Conservation (phyloP, 1,140 invertebrate genomes). For the Micrasema minimum region DNA sequence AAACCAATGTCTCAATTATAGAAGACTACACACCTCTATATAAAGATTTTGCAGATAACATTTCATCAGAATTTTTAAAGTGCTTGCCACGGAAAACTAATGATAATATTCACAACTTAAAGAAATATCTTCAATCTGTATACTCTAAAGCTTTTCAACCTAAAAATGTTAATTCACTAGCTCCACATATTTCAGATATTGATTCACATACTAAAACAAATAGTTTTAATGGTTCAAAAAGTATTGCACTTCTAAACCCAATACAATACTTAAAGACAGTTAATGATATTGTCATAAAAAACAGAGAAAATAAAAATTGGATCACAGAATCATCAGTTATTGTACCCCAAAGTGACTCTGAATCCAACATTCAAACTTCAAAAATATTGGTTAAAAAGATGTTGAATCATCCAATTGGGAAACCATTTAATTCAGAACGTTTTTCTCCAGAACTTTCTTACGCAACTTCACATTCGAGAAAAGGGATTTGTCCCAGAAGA, state of each 20-base stretch:
- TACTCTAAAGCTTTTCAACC: background rate
- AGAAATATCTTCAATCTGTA: conserved; percentile 11
- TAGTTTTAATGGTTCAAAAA: background rate
- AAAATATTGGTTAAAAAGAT: too few species aligned
- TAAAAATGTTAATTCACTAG: background rate
- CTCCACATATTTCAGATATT: too few species aligned
- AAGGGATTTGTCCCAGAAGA: too few species aligned
- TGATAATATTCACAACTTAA: background rate
- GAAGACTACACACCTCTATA: conserved; percentile 30
- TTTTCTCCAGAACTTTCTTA: too few species aligned
- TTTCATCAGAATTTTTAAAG: conserved; percentile 10
- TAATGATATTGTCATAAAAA: conserved; percentile 1
- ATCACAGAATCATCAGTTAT: too few species aligned
- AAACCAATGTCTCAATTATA: background rate
- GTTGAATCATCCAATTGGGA: too few species aligned
- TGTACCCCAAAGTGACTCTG: too few species aligned
- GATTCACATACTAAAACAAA: background rate
- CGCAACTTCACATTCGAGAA: too few species aligned
- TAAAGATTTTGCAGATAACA: conserved; percentile 21
- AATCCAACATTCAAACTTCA: too few species aligned
- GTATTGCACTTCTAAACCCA: conserved; percentile 22
- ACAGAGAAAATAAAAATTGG: too few species aligned
- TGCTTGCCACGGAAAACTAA: conserved; percentile 11
- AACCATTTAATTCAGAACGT: too few species aligned
- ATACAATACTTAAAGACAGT: conserved; percentile 33